Conservation (phyloP, 1,140 invertebrate genomes). For the Drosophila nigrodunni region DNA sequence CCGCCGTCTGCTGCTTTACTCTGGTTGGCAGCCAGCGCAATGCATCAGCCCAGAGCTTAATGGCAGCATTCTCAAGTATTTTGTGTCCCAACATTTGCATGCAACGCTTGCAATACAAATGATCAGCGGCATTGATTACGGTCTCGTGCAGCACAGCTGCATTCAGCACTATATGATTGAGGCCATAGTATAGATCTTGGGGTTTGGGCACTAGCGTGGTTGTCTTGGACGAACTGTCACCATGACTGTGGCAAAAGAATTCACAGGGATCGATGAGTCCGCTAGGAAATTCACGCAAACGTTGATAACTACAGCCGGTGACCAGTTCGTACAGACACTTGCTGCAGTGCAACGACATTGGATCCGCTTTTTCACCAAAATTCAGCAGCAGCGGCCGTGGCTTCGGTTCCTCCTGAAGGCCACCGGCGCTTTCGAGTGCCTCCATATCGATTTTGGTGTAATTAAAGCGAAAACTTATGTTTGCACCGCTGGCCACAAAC, state of each 20-base stretch:
- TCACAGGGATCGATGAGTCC: slow-evolving; percentile 70
- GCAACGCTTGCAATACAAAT: slow-evolving; percentile 73
- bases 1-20: background rate
- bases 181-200: slow-evolving; percentile 68
- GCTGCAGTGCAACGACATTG: slow-evolving; percentile 42
- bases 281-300: slow-evolving; percentile 70
- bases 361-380: slow-evolving; percentile 28
- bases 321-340: slow-evolving; percentile 45
- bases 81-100: slow-evolving; percentile 55
- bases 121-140: slow-evolving; percentile 28
- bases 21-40: slow-evolving; percentile 32
- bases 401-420: slow-evolving; percentile 20
- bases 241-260: slow-evolving; percentile 76
- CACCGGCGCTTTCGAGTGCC: slow-evolving; percentile 28
- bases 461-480: slow-evolving; percentile 67
- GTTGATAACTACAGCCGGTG: slow-evolving; percentile 22
- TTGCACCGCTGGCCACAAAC: slow-evolving; percentile 30
- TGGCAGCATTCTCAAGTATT: slow-evolving; percentile 53
- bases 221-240: background rate
- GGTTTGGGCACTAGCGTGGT: slow-evolving; percentile 45
- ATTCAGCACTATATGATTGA: slow-evolving; percentile 68
- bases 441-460: slow-evolving; percentile 56
- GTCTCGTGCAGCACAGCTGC: background rate
- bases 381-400: slow-evolving; percentile 22
- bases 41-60: slow-evolving; percentile 71